Conservation (phyloP, 37 sponge, comb jelly and placozoan genomes). For the Chondrosia reniformis region DNA sequence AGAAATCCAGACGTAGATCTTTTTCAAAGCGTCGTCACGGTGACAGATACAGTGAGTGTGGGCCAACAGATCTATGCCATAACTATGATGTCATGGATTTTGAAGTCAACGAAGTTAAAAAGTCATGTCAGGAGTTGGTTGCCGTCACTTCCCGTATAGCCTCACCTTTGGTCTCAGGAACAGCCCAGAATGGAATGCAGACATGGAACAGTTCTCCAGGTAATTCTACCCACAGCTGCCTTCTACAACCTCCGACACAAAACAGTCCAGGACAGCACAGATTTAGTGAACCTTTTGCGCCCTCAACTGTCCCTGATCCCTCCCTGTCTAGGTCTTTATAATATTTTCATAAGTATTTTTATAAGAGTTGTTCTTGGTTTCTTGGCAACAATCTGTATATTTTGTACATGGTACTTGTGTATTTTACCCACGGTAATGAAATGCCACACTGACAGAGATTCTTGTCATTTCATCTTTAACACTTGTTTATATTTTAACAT, state of each 20-base stretch:
- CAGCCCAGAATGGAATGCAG: too few species aligned
- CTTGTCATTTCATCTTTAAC: too few species aligned
- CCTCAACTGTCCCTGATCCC: background rate
- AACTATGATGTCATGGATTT: constrained; percentile 4
- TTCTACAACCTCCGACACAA: background rate
- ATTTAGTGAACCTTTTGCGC: constrained; percentile 8
- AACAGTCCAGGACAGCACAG: background rate
- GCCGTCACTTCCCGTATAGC: background rate
- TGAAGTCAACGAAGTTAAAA: constrained; percentile 6
- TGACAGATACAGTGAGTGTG: background rate
- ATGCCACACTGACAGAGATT: too few species aligned
- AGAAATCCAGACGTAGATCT: constrained; percentile 1
- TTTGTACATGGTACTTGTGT: too few species aligned
- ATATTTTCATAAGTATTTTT: too few species aligned
- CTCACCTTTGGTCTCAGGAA: background rate
- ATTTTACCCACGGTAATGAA: too few species aligned
- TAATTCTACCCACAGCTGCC: background rate
- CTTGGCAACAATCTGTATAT: too few species aligned
- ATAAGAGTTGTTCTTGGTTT: too few species aligned
- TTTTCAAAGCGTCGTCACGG: background rate
- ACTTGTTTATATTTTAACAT: too few species aligned
- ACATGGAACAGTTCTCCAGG: too few species aligned
- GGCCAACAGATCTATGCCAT: background rate
- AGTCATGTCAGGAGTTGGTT: constrained; percentile 13
- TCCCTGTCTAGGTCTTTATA: constrained; percentile 10